Evolutionary conservation across 1,140 invertebrate species (phyloP), one percentile per base, ranked within the genome.

Genomic region (Caenorhabditis brenneri): DNA sequence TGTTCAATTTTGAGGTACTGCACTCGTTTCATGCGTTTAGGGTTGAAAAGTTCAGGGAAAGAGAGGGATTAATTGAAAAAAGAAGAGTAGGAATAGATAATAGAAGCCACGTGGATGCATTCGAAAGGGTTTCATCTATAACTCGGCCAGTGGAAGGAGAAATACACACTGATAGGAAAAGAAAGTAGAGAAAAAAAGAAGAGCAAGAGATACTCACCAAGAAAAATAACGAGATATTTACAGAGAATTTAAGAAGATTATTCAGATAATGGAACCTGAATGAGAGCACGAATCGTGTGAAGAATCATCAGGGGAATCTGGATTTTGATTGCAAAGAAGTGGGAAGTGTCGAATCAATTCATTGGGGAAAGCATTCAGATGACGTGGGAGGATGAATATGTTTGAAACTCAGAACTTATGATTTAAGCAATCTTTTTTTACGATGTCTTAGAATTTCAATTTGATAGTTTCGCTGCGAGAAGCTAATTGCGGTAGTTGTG

Each of bases 231-330:
- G n/a, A 65, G 24, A 16, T 33, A 19, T 16, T 33, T 33, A 36
- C 3, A 65, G 19, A 33, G 6, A 33, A 42, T 42, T 42, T 15
- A 33, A 65, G 58, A 65, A 65, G 58, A 33, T 22, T 46, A 74
- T 74, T 74, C 65, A 74, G 65, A 74, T 74, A 74, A 74, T 74
- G 16, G 65, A 74, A 42, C 65, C 65, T 74, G 65, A 74, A 74
- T 74, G 65, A 74, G 36, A 74, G 65, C 65, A 74, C 65, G 65
- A 74, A 74, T 74, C 36, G 36, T 74, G 65, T 42, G 65, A 74
- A 74, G 65, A 74, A 74, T 74, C 65, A 74, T 74, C 65, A 42
- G 22, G 65, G 36, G 65, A 74, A 42, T 74, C 65, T 39, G 65
- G 22, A 24, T 42, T 74, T 24, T 9, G 9, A 42, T 74, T 74